phyloP scores from a whole-genome alignment of 2,113 vertebrate species.

The Nesospiza acunhae region DNA sequence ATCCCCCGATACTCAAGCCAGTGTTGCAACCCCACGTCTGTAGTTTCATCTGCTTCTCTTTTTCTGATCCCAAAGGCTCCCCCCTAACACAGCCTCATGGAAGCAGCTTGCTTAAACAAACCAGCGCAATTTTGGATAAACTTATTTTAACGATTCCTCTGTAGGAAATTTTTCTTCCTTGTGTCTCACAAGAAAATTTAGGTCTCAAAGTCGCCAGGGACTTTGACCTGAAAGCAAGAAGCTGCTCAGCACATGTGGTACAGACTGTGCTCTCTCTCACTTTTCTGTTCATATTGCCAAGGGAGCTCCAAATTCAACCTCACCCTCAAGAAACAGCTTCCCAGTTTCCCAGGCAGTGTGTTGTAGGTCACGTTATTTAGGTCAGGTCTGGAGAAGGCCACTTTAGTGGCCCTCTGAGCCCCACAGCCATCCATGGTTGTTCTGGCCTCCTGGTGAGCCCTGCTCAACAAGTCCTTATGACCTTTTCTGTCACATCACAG shows the following conservation, averaged over 20 bases:
- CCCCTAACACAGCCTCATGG: neutral
- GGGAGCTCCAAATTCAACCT: neutral
- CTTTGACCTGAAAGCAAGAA: neutral
- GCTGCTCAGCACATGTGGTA: neutral
- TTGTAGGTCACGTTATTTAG: neutral
- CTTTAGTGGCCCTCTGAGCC: neutral
- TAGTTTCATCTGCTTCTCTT: neutral
- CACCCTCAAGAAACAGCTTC: neutral
- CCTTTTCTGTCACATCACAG: neutral
- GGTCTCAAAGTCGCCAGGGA: neutral
- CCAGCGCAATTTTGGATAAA: accelerated
- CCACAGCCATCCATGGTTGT: neutral
- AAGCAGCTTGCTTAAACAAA: neutral
- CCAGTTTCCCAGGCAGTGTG: neutral
- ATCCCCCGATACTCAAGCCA: neutral
- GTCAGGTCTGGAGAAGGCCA: neutral
- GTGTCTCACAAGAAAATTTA: neutral
- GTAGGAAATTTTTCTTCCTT: neutral
- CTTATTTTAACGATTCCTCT: neutral
- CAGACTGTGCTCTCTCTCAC: neutral
- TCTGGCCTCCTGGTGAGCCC: neutral
- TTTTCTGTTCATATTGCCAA: neutral
- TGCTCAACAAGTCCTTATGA: neutral
- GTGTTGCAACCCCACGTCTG: neutral
- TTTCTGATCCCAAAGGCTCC: neutral